Evolutionary conservation across 2,888 invertebrate genomes (phyloP).

Genomic region (Dicroscelio sp.): DNA sequence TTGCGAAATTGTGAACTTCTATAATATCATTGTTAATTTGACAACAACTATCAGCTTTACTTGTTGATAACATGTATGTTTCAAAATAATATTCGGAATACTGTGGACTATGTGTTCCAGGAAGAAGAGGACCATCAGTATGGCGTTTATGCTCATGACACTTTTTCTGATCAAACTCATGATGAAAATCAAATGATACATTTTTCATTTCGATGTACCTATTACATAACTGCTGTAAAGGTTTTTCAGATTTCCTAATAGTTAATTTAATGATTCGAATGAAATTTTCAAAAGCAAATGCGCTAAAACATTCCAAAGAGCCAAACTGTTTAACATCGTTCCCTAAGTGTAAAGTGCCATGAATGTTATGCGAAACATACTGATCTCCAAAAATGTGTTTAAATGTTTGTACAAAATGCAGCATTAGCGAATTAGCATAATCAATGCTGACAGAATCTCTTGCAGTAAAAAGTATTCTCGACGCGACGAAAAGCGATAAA

Average conservation of each 20-base stretch:
- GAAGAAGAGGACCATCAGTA: constrained; percentile 33
- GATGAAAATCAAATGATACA: not conserved
- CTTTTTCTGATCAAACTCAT: not conserved
- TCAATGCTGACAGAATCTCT: not conserved
- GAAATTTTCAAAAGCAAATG: constrained; percentile 30
- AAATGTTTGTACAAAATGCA: constrained; percentile 12
- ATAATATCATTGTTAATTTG: constrained; percentile 26
- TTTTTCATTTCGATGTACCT: constrained; percentile 30
- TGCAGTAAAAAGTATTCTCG: not conserved
- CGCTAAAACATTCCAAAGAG: not conserved
- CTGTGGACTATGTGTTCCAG: not conserved
- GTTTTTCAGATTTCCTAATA: constrained; percentile 40
- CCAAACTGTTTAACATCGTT: constrained; percentile 14
- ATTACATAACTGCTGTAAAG: constrained; percentile 30
- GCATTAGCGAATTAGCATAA: not conserved
- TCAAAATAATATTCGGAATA: constrained; percentile 23
- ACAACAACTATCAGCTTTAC: constrained; percentile 14
- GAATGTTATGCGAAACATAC: constrained; percentile 25
- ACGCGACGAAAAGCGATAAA: not conserved
- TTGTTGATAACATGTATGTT: not conserved
- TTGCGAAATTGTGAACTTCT: constrained; percentile 23
- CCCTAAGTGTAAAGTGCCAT: not conserved
- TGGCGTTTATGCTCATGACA: constrained; percentile 8
- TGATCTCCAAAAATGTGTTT: not conserved
- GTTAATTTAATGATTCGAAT: not conserved